Conservation (phyloP, 2,797 vertebrate species). For the Pygocentrus nattereri region DNA sequence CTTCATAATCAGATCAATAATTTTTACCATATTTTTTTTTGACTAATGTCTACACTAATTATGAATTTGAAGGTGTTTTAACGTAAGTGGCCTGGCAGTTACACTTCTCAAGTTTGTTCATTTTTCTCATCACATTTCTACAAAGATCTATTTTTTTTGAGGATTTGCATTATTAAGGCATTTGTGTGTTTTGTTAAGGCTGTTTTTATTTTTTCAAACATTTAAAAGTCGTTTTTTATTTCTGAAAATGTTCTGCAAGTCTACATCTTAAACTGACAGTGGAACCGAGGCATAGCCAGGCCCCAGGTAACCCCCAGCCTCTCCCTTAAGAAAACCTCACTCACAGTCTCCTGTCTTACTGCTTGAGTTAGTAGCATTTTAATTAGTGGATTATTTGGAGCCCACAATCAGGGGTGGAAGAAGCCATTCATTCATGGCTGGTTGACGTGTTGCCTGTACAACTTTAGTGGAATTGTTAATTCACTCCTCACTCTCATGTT, state of each 20-base stretch:
- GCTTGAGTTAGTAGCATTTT: slow-evolving; percentile 22
- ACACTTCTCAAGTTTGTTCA: too few relatives aligned
- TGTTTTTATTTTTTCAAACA: neutral
- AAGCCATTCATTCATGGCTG: slow-evolving; percentile 37
- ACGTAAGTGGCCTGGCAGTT: too few relatives aligned
- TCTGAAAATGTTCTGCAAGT: neutral
- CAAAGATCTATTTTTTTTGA: too few relatives aligned
- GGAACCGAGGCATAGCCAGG: neutral
- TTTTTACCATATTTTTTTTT: too few relatives aligned
- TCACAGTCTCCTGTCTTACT: slow-evolving; percentile 15
- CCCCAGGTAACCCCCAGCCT: slow-evolving; percentile 35
- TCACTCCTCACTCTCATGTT: slow-evolving; percentile 26
- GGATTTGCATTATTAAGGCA: too few relatives aligned
- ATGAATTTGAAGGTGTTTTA: too few relatives aligned
- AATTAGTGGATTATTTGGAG: slow-evolving; percentile 39
- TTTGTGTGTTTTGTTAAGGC: neutral
- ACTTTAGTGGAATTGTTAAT: slow-evolving; percentile 4
- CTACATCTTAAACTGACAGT: neutral
- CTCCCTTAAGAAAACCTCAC: slow-evolving; percentile 30
- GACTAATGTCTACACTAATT: too few relatives aligned
- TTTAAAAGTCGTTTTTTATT: neutral
- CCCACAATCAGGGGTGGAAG: slow-evolving; percentile 43
- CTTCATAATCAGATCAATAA: too few relatives aligned
- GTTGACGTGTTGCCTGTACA: slow-evolving; percentile 26
- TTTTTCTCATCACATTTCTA: too few relatives aligned